phyloP scores from a whole-genome alignment of 1,140 invertebrate genomes.

The Hydropsyche tenuis region DNA sequence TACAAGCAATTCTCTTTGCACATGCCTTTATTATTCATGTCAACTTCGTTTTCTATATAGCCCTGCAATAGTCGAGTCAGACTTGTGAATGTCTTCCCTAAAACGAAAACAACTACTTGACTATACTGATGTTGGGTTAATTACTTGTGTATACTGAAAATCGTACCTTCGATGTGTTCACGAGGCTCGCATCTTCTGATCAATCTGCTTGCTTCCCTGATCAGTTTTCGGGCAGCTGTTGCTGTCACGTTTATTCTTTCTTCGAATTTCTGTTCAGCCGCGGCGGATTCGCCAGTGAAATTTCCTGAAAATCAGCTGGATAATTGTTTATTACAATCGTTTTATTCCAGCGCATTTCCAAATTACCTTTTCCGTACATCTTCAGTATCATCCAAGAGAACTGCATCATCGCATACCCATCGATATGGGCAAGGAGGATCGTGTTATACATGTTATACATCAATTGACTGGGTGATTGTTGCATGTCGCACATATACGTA shows the following conservation, averaged over 20 bases:
- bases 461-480: constrained; percentile 80
- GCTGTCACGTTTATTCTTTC: constrained; percentile 70
- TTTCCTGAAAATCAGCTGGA: constrained; percentile 63
- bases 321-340: neutral
- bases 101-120: constrained; percentile 38
- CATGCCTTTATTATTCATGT: constrained; percentile 75
- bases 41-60: constrained; percentile 87
- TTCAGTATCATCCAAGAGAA: constrained; percentile 84
- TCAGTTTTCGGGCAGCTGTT: constrained; percentile 69
- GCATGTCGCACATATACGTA: constrained; percentile 69
- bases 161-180: constrained; percentile 67
- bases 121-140: neutral
- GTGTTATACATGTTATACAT: constrained; percentile 82
- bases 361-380: constrained; percentile 74
- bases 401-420: constrained; percentile 86
- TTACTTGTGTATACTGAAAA: too few species aligned
- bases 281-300: constrained; percentile 70
- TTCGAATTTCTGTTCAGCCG: constrained; percentile 69
- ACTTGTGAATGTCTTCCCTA: constrained; percentile 74
- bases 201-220: constrained; percentile 69
- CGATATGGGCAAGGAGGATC: constrained; percentile 79
- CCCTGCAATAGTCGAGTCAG: constrained; percentile 84
- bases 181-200: constrained; percentile 80
- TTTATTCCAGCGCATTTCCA: too few species aligned
- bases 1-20: constrained; percentile 81